Evolutionary conservation across 2,888 invertebrate species (phyloP).

Genomic region (Rhagonycha fulva): DNA sequence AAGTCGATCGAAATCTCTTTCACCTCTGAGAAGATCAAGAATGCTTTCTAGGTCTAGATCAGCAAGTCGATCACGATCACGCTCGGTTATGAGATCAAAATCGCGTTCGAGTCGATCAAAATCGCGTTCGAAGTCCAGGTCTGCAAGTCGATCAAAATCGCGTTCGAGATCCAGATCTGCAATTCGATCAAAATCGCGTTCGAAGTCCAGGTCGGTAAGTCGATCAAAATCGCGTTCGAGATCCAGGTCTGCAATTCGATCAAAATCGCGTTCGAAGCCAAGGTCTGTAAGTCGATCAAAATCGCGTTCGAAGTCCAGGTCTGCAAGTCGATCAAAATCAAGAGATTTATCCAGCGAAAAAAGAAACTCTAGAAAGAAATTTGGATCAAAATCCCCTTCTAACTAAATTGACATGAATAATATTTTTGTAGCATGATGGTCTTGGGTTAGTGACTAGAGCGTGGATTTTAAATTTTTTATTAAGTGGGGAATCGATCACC

Average conservation of each 20-base stretch:
- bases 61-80: constrained; percentile 50
- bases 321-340: no score
- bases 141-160: constrained; percentile 45
- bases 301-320: no score
- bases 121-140: neutral
- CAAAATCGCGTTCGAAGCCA: neutral
- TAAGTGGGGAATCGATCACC: no score
- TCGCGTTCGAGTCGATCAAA: neutral
- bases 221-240: constrained; percentile 49
- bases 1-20: no score
- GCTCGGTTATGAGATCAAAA: neutral
- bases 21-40: constrained; percentile 39
- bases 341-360: no score
- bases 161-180: neutral
- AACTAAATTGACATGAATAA: no score
- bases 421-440: no score
- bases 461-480: no score
- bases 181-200: constrained; percentile 15
- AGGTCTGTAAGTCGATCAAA: no score
- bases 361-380: no score
- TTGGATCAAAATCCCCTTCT: no score
- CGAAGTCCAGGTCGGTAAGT: constrained; percentile 38
- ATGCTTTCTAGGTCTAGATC: constrained; percentile 54
- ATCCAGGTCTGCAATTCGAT: constrained; percentile 37
- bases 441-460: no score